Percentiles rank a stretch among this genome's conserved stretches.
Conservation (phyloP, 2,888 invertebrate genomes). For the Brachypalpus laphriformis region DNA sequence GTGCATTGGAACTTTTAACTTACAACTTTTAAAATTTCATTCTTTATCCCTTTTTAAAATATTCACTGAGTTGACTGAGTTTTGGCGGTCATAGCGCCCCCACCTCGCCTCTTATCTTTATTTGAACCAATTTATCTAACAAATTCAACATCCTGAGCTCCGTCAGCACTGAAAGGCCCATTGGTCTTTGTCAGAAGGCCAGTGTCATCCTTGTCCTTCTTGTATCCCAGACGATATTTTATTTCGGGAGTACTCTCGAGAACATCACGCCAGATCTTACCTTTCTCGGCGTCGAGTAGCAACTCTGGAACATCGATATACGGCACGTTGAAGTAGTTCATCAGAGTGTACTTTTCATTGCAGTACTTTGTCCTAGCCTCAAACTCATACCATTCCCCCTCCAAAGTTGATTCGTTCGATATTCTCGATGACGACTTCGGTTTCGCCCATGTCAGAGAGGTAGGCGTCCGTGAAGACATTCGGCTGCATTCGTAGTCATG, state of each 20-base stretch:
- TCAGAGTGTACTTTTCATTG: constrained; percentile 85
- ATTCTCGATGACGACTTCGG: constrained; percentile 93
- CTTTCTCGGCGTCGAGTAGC: constrained; percentile 85
- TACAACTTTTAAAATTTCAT: too few species aligned
- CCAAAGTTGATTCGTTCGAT: constrained; percentile 89
- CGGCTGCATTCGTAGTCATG: constrained; percentile 88
- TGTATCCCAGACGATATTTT: constrained; percentile 86
- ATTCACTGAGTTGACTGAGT: too few species aligned
- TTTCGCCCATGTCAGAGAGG: constrained; percentile 89
- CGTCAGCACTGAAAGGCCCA: constrained; percentile 60
- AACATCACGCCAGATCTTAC: constrained; percentile 80
- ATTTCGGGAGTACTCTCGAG: constrained; percentile 85
- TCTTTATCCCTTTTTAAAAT: too few species aligned
- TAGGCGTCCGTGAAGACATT: constrained; percentile 86
- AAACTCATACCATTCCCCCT: constrained; percentile 86
- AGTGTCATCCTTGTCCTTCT: constrained; percentile 85
- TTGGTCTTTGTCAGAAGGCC: constrained; percentile 82
- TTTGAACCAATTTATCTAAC: constrained; percentile 29
- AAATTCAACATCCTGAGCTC: constrained; percentile 10
- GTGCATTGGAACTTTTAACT: too few species aligned
- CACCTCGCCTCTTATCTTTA: constrained; percentile 12
- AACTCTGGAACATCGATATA: constrained; percentile 89
- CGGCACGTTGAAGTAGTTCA: constrained; percentile 86
- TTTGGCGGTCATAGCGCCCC: background rate
- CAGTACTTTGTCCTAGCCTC: constrained; percentile 86